phyloP scores from a whole-genome alignment of 1,140 invertebrate species.

The Ceratina calcarata region DNA sequence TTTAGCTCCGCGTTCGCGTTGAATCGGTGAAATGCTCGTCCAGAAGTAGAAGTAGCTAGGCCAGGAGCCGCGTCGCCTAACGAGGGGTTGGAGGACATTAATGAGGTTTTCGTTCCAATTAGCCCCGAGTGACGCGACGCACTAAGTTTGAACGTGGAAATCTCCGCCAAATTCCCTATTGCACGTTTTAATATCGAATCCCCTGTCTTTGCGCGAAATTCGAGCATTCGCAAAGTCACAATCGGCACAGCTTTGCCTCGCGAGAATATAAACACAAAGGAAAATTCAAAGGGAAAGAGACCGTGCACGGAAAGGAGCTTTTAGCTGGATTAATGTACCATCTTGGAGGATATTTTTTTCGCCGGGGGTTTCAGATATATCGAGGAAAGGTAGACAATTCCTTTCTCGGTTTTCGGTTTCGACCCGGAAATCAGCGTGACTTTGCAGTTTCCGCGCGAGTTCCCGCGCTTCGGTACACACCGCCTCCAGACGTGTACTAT shows the following conservation, averaged over 20 bases:
- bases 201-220: slow-evolving; percentile 46
- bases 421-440: slow-evolving; percentile 38
- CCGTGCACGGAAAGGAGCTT: slow-evolving; percentile 60
- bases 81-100: slow-evolving; percentile 58
- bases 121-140: slow-evolving; percentile 65
- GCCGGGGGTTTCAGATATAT: background rate
- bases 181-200: slow-evolving; percentile 70
- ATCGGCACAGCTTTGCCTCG: background rate
- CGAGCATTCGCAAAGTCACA: background rate
- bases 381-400: background rate
- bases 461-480: slow-evolving; percentile 29
- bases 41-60: slow-evolving; percentile 24
- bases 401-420: background rate
- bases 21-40: background rate
- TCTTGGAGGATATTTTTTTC: background rate
- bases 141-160: slow-evolving; percentile 58
- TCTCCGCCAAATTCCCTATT: slow-evolving; percentile 25
- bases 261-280: background rate
- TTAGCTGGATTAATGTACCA: slow-evolving; percentile 74
- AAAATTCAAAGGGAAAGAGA: background rate
- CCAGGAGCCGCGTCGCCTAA: background rate
- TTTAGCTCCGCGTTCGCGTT: slow-evolving; percentile 27
- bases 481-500: slow-evolving; percentile 40
- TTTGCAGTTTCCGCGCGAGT: slow-evolving; percentile 41
- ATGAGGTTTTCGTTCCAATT: slow-evolving; percentile 70